phyloP scores from a whole-genome alignment of 2,797 vertebrate species.

The Characodon lateralis region DNA sequence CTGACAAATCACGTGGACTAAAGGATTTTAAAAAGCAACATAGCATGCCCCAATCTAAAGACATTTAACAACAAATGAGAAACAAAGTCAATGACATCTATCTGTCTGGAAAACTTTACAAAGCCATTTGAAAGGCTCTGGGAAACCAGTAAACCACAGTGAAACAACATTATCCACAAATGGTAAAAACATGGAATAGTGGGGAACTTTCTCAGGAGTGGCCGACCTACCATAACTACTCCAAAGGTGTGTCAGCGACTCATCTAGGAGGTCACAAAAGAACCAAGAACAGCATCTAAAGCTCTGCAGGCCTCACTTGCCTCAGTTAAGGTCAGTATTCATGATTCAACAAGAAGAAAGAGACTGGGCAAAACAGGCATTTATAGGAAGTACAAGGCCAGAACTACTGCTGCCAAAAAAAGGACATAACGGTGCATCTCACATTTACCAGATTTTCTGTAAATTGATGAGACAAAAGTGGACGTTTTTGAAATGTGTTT shows the following conservation, averaged over 20 bases:
- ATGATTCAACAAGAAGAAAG: neutral
- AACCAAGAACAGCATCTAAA: neutral
- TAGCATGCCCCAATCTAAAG: neutral
- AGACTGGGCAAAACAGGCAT: neutral
- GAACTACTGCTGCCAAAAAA: neutral
- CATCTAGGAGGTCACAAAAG: neutral
- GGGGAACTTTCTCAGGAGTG: neutral
- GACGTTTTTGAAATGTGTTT: neutral
- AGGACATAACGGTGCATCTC: neutral
- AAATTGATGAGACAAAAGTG: neutral
- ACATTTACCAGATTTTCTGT: neutral
- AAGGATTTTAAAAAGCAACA: neutral
- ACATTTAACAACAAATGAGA: neutral
- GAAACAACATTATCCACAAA: neutral
- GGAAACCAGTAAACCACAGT: neutral
- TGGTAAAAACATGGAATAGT: neutral
- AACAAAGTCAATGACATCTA: too few species aligned
- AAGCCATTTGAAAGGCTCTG: neutral
- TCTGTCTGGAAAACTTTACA: neutral
- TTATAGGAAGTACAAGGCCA: neutral
- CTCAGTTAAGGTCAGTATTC: neutral
- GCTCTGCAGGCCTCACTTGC: neutral
- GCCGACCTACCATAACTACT: neutral
- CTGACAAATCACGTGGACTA: neutral
- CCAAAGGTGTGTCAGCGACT: neutral